Evolutionary conservation across 1,140 invertebrate genomes (phyloP).

Genomic region (Chrysomallon squamiferum): DNA sequence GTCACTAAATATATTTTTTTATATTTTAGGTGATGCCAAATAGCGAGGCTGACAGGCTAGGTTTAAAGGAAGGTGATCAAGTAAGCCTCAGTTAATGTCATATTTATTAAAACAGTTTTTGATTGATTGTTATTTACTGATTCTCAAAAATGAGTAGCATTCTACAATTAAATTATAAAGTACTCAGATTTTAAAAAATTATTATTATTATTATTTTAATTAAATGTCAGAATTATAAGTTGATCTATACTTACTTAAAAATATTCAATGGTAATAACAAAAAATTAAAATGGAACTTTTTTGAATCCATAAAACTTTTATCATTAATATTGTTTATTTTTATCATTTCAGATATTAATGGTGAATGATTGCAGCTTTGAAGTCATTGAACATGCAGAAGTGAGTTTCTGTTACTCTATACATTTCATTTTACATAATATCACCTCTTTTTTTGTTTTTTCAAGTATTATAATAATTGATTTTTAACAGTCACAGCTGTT

Average conservation of each 20-base stretch:
- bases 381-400: conserved; percentile 58
- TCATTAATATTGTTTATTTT: too few relatives aligned
- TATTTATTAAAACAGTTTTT: background rate
- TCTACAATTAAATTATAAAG: background rate
- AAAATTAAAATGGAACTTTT: too few relatives aligned
- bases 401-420: conserved; percentile 15
- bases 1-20: background rate
- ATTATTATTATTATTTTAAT: background rate
- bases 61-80: conserved; percentile 60
- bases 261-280: too few relatives aligned
- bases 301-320: too few relatives aligned
- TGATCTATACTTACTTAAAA: background rate
- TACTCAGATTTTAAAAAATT: background rate
- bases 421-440: background rate
- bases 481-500: background rate
- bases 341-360: conserved; percentile 49
- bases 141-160: background rate
- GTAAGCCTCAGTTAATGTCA: conserved; percentile 21
- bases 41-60: conserved; percentile 58
- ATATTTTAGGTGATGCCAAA: conserved; percentile 52
- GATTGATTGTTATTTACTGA: background rate
- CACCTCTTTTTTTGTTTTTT: background rate
- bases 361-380: conserved; percentile 59
- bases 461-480: background rate
- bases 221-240: background rate